Evolutionary conservation across 2,888 invertebrate species (phyloP).

Genomic region (Drosophila bunnanda): DNA sequence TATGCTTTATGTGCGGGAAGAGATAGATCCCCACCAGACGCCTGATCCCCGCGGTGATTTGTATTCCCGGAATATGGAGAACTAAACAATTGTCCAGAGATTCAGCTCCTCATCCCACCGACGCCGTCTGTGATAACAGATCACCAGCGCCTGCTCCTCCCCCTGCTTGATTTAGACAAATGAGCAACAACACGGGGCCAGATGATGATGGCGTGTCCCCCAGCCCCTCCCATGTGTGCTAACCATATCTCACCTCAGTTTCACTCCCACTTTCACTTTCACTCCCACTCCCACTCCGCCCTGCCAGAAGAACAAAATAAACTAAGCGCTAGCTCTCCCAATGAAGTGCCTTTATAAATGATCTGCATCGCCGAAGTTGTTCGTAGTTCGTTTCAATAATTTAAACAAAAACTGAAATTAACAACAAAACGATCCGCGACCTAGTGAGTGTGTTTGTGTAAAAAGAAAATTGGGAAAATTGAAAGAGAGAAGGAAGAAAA

Average conservation of each 20-base stretch:
- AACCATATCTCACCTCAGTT: constrained; percentile 4
- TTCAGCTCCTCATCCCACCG: neutral
- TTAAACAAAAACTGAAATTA: constrained; percentile 61
- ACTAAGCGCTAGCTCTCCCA: constrained; percentile 14
- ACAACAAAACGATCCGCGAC: constrained; percentile 24
- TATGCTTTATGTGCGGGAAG: constrained; percentile 32
- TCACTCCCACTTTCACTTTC: neutral
- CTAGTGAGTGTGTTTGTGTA: neutral
- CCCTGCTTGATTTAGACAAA: constrained; percentile 64
- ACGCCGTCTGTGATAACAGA: constrained; percentile 45
- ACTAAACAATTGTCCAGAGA: constrained; percentile 4
- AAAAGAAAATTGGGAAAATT: constrained; percentile 9
- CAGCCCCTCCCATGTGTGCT: neutral
- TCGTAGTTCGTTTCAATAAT: constrained; percentile 68
- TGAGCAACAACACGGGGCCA: constrained; percentile 53
- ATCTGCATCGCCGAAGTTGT: constrained; percentile 61
- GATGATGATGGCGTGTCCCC: neutral
- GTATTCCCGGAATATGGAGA: constrained; percentile 9
- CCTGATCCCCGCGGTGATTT: constrained; percentile 19
- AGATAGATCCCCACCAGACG: neutral
- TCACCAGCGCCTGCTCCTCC: constrained; percentile 53
- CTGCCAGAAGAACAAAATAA: neutral
- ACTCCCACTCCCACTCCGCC: neutral
- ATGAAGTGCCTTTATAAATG: constrained; percentile 76
- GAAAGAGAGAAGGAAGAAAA: neutral